Base-by-base conservation (phyloP, 2,888 invertebrate genomes). In the Keiferia lycopersicella region DNA sequence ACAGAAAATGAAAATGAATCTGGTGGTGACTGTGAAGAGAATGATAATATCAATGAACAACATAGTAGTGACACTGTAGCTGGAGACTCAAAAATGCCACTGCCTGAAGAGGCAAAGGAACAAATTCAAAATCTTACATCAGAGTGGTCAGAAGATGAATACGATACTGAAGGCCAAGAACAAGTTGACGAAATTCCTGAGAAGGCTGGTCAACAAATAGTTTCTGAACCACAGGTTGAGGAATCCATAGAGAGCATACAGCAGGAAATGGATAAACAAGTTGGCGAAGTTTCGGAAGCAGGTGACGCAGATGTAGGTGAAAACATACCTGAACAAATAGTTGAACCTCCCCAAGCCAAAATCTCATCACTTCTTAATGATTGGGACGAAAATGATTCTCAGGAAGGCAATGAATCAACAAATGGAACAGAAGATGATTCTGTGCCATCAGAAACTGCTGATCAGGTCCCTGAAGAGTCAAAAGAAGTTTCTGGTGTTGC, bases 321-420 rank as follows among this genome's bases (percentile, higher is more conserved):
- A 61, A 73, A 71, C 63, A 64, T 71, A 65, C 73, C 62, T 69
- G 66, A 60, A 67, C 66, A 53, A 53, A 20, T 41, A 14, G 39
- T 20, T 22, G 39, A 76, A 59, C 62, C 67, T 67, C 65, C 70
- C 14, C 39, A 59, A 22, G 58, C 58, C 20, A 56, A 53, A 56
- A 41, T 90, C 67, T 83, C 89, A 30, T 87, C 89, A 7, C 77
- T 92, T 11, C 72, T 92, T 16, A 87, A 88, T 79, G 92, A 92
- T 71, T 92, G 92, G 92, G 92, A 92, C 68, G 92, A 92, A 65
- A 91, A 90, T 77, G 91, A 91, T 71, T 87, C 86, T 20, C 90
- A 90, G 71, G 86, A 87, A 70, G 84, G 78, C 11, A 66, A 64
- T 59, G 58, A 61, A 7, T 61, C 61, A 65, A 70, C 68, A 26